These are phyloP conservation scores for Myotis davidii DNA, from an alignment of 2,113 vertebrate genomes.

Conservation along the genomic window DNA sequence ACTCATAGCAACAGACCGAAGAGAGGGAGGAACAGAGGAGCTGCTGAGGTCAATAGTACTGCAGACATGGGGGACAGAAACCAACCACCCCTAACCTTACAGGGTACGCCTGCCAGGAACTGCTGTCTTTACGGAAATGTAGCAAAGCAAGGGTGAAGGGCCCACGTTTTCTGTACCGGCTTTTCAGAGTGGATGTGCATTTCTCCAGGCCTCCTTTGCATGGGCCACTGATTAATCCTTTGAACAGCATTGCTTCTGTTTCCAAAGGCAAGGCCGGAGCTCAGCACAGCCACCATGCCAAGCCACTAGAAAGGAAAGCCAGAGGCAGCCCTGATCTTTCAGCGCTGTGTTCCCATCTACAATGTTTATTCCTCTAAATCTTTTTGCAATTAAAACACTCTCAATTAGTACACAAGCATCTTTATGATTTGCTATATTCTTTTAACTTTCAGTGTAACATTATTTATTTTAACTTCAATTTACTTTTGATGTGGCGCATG, in stretches of 20 bases:
- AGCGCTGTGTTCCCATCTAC: constrained; percentile 66
- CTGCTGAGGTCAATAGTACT: background rate
- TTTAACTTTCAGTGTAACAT: constrained; percentile 81
- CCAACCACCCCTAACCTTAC: background rate
- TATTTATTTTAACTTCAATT: constrained; percentile 81
- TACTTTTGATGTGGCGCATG: constrained; percentile 80
- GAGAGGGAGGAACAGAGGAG: background rate
- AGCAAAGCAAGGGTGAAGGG: background rate
- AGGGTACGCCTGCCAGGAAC: background rate
- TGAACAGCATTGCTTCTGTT: constrained; percentile 73
- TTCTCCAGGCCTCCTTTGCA: constrained; percentile 37
- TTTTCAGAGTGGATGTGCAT: background rate
- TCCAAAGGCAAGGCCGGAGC: constrained; percentile 48
- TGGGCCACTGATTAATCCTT: constrained; percentile 72
- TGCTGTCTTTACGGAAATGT: background rate
- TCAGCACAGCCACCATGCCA: constrained; percentile 43
- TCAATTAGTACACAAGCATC: constrained; percentile 80
- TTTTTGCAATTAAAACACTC: constrained; percentile 81
- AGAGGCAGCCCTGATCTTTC: constrained; percentile 64
- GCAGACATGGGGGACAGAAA: background rate
- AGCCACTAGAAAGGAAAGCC: constrained; percentile 80
- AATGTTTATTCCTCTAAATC: constrained; percentile 80
- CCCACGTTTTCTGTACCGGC: background rate
- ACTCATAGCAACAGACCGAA: background rate
- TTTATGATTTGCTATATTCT: constrained; percentile 80